Evolutionary conservation across 1,140 invertebrate species (phyloP).

Genomic region (Penaeus vannamei): DNA sequence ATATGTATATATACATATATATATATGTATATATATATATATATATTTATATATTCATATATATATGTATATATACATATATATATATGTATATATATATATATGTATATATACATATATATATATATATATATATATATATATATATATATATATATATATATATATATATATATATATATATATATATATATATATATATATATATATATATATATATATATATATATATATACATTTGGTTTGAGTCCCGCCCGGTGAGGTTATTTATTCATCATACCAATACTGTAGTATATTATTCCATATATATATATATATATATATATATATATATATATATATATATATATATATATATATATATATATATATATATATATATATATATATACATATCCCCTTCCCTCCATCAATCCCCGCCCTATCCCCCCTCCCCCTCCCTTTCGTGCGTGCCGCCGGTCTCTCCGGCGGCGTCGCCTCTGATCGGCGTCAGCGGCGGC

Average conservation of each 20-base stretch:
- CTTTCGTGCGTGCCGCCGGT: too few relatives aligned
- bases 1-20: background rate
- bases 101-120: background rate
- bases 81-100: background rate
- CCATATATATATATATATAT: slow-evolving; percentile 19
- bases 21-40: slow-evolving; percentile 32
- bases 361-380: slow-evolving; percentile 28
- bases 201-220: background rate
- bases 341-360: slow-evolving; percentile 24
- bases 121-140: slow-evolving; percentile 22
- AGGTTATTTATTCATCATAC: too few relatives aligned
- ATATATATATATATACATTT: slow-evolving; percentile 3
- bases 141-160: slow-evolving; percentile 17
- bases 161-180: slow-evolving; percentile 21
- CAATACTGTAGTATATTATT: too few relatives aligned
- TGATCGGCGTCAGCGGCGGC: background rate
- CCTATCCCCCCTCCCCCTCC: too few relatives aligned
- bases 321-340: slow-evolving; percentile 12
- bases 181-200: background rate
- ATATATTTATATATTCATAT: slow-evolving; percentile 16
- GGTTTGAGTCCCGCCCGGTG: background rate
- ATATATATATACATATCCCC: background rate
- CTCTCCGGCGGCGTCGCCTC: too few relatives aligned
- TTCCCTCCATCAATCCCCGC: too few relatives aligned
- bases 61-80: background rate